Base-by-base conservation (phyloP, 2,888 invertebrate genomes). In the Drosophila putrida region DNA sequence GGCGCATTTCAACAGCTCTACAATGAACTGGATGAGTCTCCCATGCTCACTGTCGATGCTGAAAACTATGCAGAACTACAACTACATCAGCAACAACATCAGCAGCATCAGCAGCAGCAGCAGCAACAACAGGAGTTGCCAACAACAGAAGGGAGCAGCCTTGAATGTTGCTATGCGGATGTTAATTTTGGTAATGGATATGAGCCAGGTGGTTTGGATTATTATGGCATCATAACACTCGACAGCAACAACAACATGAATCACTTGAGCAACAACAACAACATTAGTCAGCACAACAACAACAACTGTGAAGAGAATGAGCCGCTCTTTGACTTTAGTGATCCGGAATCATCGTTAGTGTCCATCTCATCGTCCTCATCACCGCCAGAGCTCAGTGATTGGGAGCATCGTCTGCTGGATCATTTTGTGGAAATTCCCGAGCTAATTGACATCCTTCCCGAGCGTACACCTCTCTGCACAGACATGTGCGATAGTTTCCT, bases 391-490 rank as follows among this genome's bases (percentile, higher is more conserved):
- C 53, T 89, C 1, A 81, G 85, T 43, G 92, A 93, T 28, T 91
- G 92, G 91, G 92, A 92, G 65, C 90, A 90, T 31, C 82, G 90
- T 25, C 87, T 92, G 53, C 71, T 92, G 10, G 92, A 92, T 11
- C 90, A 91, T 58, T 92, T 87, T 47, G 88, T 91, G 20, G 93
- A 92, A 73, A 84, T 92, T 57, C 91, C 92, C 0, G 91, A 92
- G 28, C 77, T 91, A 0, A 82, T 91, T 6, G 90, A 92, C 39
- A 88, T 91, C 25, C 78, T 92, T 59, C 94, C 94, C 0, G 94
- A 94, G 51, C 93, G 93, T 54, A 94, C 94, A 0, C 93, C 94
- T 4, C 91, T 94, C 13, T 94, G 94, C 77, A 94, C 93, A 15
- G 93, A 94, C 25, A 93, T 93, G 28, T 94, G 94, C 78, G 93